Evolutionary conservation across 2,797 vertebrate species (phyloP), one percentile per base, ranked within the genome.

Genomic region (Ptychobarbus kaznakovi): DNA sequence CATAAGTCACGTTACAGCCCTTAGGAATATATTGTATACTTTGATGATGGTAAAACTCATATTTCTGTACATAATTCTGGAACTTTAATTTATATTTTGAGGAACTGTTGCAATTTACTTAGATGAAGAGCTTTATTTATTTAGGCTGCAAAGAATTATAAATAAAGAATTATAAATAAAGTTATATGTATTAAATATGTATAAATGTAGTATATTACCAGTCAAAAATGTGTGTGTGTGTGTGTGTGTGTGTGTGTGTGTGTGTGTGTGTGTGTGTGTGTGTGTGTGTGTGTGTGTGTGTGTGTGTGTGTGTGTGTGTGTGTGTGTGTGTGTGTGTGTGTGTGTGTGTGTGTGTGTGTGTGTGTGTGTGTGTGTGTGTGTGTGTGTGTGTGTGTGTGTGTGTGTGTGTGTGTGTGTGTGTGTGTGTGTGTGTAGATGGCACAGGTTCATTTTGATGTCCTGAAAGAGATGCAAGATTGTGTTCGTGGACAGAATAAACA

Each of bases 391-490:
- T 22, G 18, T 32, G 32, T 2, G 32, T 32, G 32, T 1, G 32
- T 32, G 32, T 3, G 32, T 32, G 32, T 3, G 32, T 32, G 32
- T 32, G 32, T 32, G 32, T 32, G 32, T 32, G 32, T 32, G 32
- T 32, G 32, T 32, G 32, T 32, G 32, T 32, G 32, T 32, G 2
- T n/a, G 11, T 38, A 32, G 18, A 56, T 6, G 20, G 9, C 18
- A 22, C 61, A 46, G 77, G 11, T 3, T 40, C 51, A 40, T 56
- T 42, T 16, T 20, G 1, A 20, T 18, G 49, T 81, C 35, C 25
- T n/a, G 2, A 65, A 20, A 53, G n/a, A 53, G 18, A 83, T 86
- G 25, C 86, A 88, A 85, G 75, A 92, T 92, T 22, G 46, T 88
- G 86, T 88, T 85, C 86, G 53, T 85, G 83, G 73, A 84, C 75